Evolutionary conservation across 2,113 vertebrate genomes (phyloP).

Genomic region (Chaetodon auriga): DNA sequence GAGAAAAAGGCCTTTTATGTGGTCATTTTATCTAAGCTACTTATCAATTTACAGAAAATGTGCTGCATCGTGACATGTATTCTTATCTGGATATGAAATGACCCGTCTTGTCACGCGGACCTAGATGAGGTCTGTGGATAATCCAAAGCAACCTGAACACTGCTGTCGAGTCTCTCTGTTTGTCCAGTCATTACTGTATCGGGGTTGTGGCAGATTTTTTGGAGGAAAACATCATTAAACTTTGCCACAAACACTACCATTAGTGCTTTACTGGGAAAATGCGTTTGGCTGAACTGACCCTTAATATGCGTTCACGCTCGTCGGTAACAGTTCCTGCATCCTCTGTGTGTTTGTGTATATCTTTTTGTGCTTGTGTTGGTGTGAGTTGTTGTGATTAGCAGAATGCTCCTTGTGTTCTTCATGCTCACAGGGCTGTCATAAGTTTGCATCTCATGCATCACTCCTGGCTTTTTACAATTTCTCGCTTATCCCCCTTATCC

Average conservation of each 20-base stretch:
- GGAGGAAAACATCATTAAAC: neutral
- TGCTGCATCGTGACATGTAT: too few species aligned
- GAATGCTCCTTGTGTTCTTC: conserved; percentile 35
- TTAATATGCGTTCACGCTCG: neutral
- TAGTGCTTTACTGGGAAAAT: neutral
- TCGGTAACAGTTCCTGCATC: neutral
- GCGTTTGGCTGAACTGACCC: too few species aligned
- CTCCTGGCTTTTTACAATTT: conserved; percentile 16
- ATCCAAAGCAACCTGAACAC: neutral
- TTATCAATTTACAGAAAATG: too few species aligned
- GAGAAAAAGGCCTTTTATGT: too few species aligned
- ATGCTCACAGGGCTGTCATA: conserved; percentile 34
- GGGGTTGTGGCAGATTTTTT: neutral
- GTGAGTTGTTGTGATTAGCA: conserved; percentile 22
- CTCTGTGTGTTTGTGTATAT: neutral
- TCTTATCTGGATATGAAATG: too few species aligned
- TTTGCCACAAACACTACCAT: neutral
- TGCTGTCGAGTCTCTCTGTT: neutral
- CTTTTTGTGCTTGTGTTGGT: conserved; percentile 1
- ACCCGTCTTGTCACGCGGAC: too few species aligned
- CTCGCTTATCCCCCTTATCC: neutral
- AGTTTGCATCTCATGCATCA: conserved; percentile 41
- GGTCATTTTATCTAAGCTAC: too few species aligned
- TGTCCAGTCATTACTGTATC: neutral
- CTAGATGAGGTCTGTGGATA: neutral